These are phyloP conservation scores for Tympanoctomys barrerae DNA, from an alignment of 2,797 vertebrate species.

Conservation along the genomic window DNA sequence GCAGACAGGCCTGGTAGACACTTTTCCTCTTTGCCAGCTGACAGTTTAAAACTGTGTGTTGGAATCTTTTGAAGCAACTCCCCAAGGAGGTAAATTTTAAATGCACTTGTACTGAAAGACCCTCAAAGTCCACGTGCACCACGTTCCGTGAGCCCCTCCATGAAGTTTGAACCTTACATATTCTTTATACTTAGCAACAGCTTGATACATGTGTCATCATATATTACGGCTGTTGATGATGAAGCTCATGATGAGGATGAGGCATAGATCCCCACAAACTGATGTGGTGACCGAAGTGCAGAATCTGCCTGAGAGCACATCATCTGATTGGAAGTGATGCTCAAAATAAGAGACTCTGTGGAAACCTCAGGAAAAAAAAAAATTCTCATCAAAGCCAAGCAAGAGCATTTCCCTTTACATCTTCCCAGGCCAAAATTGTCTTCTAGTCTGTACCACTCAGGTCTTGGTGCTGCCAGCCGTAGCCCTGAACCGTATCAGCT, in stretches of 20 bases:
- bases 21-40: neutral
- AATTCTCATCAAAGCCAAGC: neutral
- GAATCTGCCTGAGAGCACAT: neutral
- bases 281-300: neutral
- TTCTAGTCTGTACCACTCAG: neutral
- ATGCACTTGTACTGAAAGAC: neutral
- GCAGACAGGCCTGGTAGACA: neutral
- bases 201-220: neutral
- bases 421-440: neutral
- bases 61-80: neutral
- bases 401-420: slow-evolving; percentile 8
- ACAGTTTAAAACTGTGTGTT: neutral
- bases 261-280: neutral
- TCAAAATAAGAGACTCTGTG: neutral
- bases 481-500: neutral
- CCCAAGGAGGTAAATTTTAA: neutral
- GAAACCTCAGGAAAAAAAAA: neutral
- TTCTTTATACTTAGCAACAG: neutral
- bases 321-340: neutral
- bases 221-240: neutral
- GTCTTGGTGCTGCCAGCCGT: neutral
- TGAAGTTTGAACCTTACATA: neutral
- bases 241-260: no score
- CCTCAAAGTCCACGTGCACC: neutral
- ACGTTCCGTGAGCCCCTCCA: neutral